Evolutionary conservation across 2,797 vertebrate genomes (phyloP).

Genomic region (Schizopygopsis pylzovi): DNA sequence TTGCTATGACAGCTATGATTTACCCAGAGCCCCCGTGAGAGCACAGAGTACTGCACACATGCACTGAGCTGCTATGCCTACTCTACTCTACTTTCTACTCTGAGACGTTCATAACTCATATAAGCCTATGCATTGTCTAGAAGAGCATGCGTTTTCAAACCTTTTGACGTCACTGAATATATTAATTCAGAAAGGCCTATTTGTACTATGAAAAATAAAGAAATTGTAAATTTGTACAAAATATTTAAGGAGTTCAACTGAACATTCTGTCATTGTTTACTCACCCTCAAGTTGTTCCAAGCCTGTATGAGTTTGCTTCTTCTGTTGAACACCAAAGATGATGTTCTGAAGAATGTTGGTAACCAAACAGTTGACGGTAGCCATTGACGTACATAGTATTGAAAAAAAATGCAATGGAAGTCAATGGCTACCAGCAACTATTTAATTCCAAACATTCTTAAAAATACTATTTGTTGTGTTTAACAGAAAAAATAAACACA

Average conservation of each 20-base stretch:
- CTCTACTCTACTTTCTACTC: slow-evolving; percentile 48
- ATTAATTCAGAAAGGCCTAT: neutral
- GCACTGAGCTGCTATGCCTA: slow-evolving; percentile 56
- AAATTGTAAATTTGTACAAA: neutral
- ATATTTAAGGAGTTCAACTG: neutral
- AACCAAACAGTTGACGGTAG: neutral
- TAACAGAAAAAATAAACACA: neutral
- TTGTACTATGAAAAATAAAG: neutral
- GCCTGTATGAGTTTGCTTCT: too few relatives aligned
- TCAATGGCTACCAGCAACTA: neutral
- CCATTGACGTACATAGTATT: neutral
- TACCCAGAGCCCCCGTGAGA: slow-evolving; percentile 40
- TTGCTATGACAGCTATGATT: slow-evolving; percentile 65
- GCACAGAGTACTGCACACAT: slow-evolving; percentile 9
- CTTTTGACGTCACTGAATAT: neutral
- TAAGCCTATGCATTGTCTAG: slow-evolving; percentile 48
- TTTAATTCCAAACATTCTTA: neutral
- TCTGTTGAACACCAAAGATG: neutral
- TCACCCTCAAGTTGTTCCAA: neutral
- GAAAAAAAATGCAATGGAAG: neutral
- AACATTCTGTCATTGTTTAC: neutral
- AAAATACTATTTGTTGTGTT: neutral
- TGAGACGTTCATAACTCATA: slow-evolving; percentile 51
- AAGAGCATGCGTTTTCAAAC: slow-evolving; percentile 25
- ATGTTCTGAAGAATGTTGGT: neutral